These are phyloP conservation scores for Pyrgilauda ruficollis DNA, from an alignment of 2,113 vertebrate species.

Conservation along the genomic window DNA sequence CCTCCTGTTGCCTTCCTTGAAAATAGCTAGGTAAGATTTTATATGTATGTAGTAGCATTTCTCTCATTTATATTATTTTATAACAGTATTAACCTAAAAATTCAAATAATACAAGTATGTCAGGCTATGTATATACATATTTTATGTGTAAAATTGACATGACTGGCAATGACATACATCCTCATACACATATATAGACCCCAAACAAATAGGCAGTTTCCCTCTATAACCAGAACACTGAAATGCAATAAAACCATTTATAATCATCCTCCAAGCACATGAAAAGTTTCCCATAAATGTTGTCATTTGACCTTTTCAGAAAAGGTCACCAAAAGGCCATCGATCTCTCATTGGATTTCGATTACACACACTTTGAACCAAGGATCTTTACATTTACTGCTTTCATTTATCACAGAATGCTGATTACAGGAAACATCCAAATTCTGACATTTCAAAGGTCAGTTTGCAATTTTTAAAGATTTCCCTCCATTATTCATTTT, in stretches of 20 bases:
- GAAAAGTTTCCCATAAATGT: neutral
- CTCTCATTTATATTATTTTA: neutral
- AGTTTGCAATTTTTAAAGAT: conserved; percentile 36
- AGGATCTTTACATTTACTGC: conserved; percentile 28
- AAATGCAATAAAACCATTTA: conserved; percentile 4
- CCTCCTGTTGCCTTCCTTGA: neutral
- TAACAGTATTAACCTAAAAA: neutral
- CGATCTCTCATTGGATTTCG: conserved; percentile 37
- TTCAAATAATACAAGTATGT: neutral
- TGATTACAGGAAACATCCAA: conserved; percentile 40
- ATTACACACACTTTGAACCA: conserved; percentile 35
- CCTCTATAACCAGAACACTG: neutral
- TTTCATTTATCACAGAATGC: conserved; percentile 38
- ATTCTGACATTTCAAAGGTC: conserved; percentile 63
- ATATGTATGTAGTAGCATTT: neutral
- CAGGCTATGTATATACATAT: rapidly evolving
- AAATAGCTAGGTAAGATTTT: neutral
- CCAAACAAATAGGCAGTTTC: neutral
- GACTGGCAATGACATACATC: neutral
- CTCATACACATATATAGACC: neutral
- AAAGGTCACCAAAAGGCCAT: conserved; percentile 57
- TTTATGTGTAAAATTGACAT: neutral
- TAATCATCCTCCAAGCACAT: neutral
- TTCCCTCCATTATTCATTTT: conserved; percentile 33
- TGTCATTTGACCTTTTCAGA: conserved; percentile 47